A percentile compares a stretch with the other conserved stretches of the same genome.
Conservation (phyloP, 2,113 vertebrate genomes). For the Hylia prasina region DNA sequence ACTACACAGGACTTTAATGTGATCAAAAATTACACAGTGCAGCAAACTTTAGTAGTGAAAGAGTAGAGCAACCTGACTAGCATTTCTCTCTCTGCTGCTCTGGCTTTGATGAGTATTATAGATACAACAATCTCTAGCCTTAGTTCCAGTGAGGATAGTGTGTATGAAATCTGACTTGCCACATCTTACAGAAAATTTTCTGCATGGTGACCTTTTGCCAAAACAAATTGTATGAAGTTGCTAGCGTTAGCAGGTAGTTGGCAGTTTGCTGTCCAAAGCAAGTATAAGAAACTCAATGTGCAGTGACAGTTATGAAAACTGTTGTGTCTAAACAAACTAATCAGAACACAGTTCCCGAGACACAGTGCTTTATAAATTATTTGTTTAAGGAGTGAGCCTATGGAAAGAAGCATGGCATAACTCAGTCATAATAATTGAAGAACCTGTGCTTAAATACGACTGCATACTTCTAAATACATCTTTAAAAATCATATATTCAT, state of each 20-base stretch:
- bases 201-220: slow-evolving; percentile 59
- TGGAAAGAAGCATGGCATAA: neutral
- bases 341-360: neutral
- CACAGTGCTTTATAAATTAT: neutral
- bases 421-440: neutral
- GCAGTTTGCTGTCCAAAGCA: slow-evolving; percentile 58
- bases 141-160: neutral
- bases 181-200: slow-evolving; percentile 56
- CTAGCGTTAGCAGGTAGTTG: slow-evolving; percentile 50
- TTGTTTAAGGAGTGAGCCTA: neutral
- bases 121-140: neutral
- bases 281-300: neutral
- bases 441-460: neutral
- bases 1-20: neutral
- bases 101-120: neutral
- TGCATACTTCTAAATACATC: neutral
- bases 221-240: slow-evolving; percentile 51
- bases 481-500: neutral
- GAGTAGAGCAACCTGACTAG: neutral
- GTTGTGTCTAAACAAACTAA: slow-evolving; percentile 39
- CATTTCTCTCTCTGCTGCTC: neutral
- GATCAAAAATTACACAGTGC: neutral
- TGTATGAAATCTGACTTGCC: slow-evolving; percentile 51
- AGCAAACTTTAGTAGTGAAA: neutral
- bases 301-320: slow-evolving; percentile 38